Base-by-base conservation (phyloP, 2,113 vertebrate species). In the Lates calcarifer region DNA sequence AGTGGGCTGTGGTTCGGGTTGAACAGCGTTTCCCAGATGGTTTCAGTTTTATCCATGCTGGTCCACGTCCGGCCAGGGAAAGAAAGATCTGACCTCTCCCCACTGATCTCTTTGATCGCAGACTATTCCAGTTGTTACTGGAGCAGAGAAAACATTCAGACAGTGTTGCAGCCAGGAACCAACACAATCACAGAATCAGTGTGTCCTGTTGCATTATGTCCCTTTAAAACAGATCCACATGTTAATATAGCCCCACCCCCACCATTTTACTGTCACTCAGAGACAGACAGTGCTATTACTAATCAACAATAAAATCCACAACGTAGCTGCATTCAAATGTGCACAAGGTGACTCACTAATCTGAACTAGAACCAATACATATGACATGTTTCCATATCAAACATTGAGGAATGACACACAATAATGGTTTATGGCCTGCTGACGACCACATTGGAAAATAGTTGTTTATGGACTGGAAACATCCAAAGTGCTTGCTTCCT, bases 41-140 rank as follows among this genome's bases (percentile, higher is more conserved):
- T 87, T 77, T 84, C 60, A 45, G 49, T 84, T 89, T 82, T 47
- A 73, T 74, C 33, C 53, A 49, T 15, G n/a, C 41, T 28, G 57
- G 22, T 73, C 66, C 56, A 53, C 2, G 35, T 85, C 80, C 74
- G 51, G 61, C 57, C 51, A 47, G 13, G 33, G 37, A 79, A 68
- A 82, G 64, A 74, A 64, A 82, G 78, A 56, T 67, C 74, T 74
- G 81, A 78, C 84, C 79, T 76, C 70, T 80, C 45, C 76, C 28
- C 39, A 64, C 7, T 51, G 64, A 83, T 58, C 41, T 28, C 60
- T 80, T 77, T 73, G 84, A 87, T 81, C 62, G 24, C 45, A 81
- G 65, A 73, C 64, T 75, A 65, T 72, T 84, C 68, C 77, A 84
- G 78, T 80, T 77, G 58, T 82, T 68, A 64, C 73, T 45, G 67